Evolutionary conservation across 2,888 invertebrate species (phyloP), one percentile per base, ranked within the genome.

Genomic region (Chydorus sphaericus): DNA sequence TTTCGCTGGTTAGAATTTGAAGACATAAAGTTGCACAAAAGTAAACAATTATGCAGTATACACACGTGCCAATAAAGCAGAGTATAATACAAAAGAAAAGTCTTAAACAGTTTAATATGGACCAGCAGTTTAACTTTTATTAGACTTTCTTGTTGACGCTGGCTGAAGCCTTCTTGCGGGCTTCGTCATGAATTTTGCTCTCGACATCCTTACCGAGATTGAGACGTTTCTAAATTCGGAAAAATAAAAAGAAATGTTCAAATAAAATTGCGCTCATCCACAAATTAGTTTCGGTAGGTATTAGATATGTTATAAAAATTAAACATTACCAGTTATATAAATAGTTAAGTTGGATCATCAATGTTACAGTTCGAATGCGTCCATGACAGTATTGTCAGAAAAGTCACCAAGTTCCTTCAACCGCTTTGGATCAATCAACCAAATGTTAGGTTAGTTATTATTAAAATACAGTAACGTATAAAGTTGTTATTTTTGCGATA

Each of bases 161-260:
- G n/a, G n/a, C n/a, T n/a, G n/a, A n/a, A n/a, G n/a, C n/a, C n/a
- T n/a, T 52, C 36, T 52, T 52, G 26, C 52, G 37, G 26, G 52
- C 52, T 52, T 31, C 36, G 8, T 36, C 20, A 52, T 52, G 52
- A 36, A 33, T 36, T 18, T 55, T 49, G 36, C 48, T 55, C 23
- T 33, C 18, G 14, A 49, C 49, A 31, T 55, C 55, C 14, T 31
- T 48, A 18, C 55, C 55, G 49, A 31, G 55, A 48, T 55, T 48
- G 11, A 55, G 23, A 48, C 49, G 55, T 26, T 30, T 48, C 55
- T 55, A 18, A 4, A 52, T n/a, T n/a, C n/a, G n/a, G n/a, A n/a
- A n/a, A n/a, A n/a, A n/a, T n/a, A n/a, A n/a, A n/a, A n/a, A n/a
- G n/a, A n/a, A n/a, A n/a, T n/a, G n/a, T n/a, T n/a, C n/a, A n/a